phyloP scores from a whole-genome alignment of 2,888 invertebrate species.

The Metallyticus violacea region DNA sequence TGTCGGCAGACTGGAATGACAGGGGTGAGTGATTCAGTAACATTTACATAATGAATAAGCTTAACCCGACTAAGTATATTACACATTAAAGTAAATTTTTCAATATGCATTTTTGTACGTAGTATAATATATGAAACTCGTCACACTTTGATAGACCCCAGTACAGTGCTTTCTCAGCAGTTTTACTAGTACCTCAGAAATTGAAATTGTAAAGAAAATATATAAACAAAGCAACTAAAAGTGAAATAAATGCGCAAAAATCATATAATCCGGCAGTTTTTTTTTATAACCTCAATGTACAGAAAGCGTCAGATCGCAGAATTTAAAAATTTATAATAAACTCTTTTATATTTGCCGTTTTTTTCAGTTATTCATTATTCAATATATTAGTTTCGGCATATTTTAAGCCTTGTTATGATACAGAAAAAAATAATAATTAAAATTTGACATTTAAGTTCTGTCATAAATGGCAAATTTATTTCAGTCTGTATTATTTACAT shows the following conservation, averaged over 20 bases:
- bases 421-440: too few relatives aligned
- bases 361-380: too few relatives aligned
- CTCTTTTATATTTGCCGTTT: too few relatives aligned
- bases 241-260: not conserved
- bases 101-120: not conserved
- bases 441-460: too few relatives aligned
- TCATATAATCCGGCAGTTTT: not conserved
- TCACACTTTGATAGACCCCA: not conserved
- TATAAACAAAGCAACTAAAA: not conserved
- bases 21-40: not conserved
- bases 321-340: too few relatives aligned
- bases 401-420: too few relatives aligned
- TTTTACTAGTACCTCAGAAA: not conserved
- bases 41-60: not conserved
- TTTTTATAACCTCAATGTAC: not conserved
- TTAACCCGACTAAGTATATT: not conserved
- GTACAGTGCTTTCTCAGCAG: not conserved
- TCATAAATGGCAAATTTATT: too few relatives aligned
- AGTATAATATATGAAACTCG: too few relatives aligned
- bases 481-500: too few relatives aligned
- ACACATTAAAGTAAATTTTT: not conserved
- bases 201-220: not conserved
- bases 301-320: too few relatives aligned
- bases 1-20: constrained; percentile 5
- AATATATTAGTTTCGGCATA: too few relatives aligned